Percentiles rank a stretch among this genome's conserved stretches.
Evolutionary conservation across 2,797 vertebrate genomes (phyloP).

Genomic region (Anguilla megastoma): DNA sequence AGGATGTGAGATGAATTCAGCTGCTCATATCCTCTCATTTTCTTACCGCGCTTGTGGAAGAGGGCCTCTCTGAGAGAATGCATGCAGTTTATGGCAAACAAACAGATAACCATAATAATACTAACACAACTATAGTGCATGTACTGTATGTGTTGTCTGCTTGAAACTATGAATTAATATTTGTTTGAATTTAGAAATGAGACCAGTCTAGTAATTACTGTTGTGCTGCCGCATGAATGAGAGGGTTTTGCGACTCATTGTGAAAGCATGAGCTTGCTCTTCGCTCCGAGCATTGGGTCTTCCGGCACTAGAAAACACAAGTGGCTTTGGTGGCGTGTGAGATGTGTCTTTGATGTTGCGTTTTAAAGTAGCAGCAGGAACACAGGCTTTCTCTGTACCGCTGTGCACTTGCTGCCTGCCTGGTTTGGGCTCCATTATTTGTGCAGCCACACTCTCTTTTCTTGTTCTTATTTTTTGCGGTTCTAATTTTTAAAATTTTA

Average conservation of each 20-base stretch:
- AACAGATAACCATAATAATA: not conserved
- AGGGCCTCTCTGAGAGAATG: not conserved
- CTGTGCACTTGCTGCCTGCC: slow-evolving; percentile 10
- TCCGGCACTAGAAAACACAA: slow-evolving; percentile 43
- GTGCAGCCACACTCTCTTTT: not conserved
- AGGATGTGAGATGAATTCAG: not conserved
- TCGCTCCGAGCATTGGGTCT: not conserved
- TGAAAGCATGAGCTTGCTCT: slow-evolving; percentile 47
- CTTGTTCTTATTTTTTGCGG: not conserved
- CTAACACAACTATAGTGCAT: not conserved
- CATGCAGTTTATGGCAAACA: not conserved
- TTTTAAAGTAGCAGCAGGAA: slow-evolving; percentile 44
- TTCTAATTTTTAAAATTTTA: not conserved
- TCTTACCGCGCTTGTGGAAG: not conserved
- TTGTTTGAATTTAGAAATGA: not conserved
- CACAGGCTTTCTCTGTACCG: slow-evolving; percentile 33
- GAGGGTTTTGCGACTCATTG: slow-evolving; percentile 41
- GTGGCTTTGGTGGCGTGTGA: slow-evolving; percentile 36
- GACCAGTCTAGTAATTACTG: not conserved
- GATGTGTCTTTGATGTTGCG: slow-evolving; percentile 47
- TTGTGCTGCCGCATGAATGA: slow-evolving; percentile 49
- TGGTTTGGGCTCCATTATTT: slow-evolving; percentile 11
- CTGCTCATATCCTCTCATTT: not conserved
- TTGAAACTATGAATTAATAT: not conserved
- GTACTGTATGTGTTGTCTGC: not conserved